Evolutionary conservation across 2,888 invertebrate genomes (phyloP), one percentile per base, ranked within the genome.

Genomic region (Drosophila cognata): DNA sequence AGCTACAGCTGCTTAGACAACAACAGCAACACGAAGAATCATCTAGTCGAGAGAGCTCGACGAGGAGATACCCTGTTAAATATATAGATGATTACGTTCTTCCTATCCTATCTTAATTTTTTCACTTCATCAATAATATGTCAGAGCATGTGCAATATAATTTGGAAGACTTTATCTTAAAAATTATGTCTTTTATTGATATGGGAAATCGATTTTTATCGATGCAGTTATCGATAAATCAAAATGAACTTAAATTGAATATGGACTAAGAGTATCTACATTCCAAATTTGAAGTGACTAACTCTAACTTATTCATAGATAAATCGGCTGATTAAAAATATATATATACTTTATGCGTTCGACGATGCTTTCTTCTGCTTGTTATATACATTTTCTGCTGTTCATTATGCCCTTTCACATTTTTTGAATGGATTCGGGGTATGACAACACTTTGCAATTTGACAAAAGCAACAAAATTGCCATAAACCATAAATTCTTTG

Each of bases 401-500:
- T 8, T 46, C 16, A 46, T 2, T 25, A 25, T 46, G 8, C 25
- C 25, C 25, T 46, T 46, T 46, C 16, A 8, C 2, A 1, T 1
- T 8, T 25, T 8, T 25, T 46, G 1, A 25, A 46, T 8, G 4
- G 16, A 8, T 46, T 46, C 4, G 16, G 46, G 8, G 46, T 46
- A 46, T 46, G 46, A 8, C 46, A 25, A 74, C 60, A 77, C 38
- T 56, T 38, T 73, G 87, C 88, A 88, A 89, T 88, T 90, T 88
- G 86, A 88, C 86, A 88, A 82, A 82, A 89, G 79, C 78, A 83
- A 75, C 71, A 75, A 78, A 82, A 85, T 70, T 71, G 77, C 81
- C 86, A 90, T 90, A 89, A 91, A 83, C 88, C 84, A 90, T 89
- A 90, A 84, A 91, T 84, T 91, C 78, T 79, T 80, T 57, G 72